Evolutionary conservation across 2,888 invertebrate species (phyloP), one percentile per base, ranked within the genome.

Genomic region (Mactromeris polynyma): DNA sequence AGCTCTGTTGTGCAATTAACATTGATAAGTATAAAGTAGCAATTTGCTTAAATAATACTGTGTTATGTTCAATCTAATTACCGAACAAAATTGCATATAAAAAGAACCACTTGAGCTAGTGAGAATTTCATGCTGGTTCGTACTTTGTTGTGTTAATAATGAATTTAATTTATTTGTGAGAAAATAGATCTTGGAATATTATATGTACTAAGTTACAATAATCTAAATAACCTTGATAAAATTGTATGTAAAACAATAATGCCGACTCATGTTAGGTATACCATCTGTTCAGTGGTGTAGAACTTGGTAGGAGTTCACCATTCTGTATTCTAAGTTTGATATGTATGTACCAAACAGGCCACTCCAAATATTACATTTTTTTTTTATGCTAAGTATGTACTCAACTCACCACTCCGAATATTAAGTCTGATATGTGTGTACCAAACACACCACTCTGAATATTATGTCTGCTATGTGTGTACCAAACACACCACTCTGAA

Each of bases 181-280:
- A 26, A 64, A 64, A 64, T n/a, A 64, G 21, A 64, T 64, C 58
- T 26, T 21, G 26, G 26, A 64, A 64, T 64, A 64, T 26, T 64
- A 64, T 64, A 64, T 64, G 58, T 64, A 64, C 58, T 26, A 26
- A 64, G 58, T 64, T 64, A 64, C 58, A 64, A n/a, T 64, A 64
- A 64, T 64, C 58, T 64, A 64, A 64, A 64, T 64, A 26, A 64
- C 58, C 58, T 64, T 64, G 58, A 64, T 64, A 64, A 64, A 64
- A n/a, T 64, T 64, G 58, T n/a, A 64, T n/a, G n/a, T 64, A 26
- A 26, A 46, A n/a, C n/a, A 64, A 64, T 64, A 26, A 64, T 64
- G 58, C 58, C 26, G n/a, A 64, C 58, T 64, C 26, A 26, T n/a
- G 58, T n/a, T n/a, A 64, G 6, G 26, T 64, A 7, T 64, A 26